Conservation (phyloP, 1,140 invertebrate species). For the Zaprionus capensis region DNA sequence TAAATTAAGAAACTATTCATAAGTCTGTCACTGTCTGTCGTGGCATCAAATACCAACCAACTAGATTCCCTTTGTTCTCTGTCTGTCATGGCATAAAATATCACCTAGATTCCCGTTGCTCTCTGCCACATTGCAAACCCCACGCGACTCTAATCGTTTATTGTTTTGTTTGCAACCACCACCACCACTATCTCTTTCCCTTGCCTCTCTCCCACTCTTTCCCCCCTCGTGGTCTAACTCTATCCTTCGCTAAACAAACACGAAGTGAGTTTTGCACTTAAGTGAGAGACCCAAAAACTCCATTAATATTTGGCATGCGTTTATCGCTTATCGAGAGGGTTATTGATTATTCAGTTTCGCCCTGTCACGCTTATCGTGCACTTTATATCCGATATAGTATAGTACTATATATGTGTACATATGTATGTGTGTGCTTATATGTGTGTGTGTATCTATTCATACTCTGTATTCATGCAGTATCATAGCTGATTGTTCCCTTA, state of each 20-base stretch:
- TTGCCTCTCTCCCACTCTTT: not conserved
- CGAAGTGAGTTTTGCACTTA: not conserved
- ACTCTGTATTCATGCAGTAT: slow-evolving; percentile 20
- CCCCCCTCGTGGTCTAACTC: not conserved
- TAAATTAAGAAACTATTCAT: not conserved
- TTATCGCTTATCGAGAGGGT: slow-evolving; percentile 18
- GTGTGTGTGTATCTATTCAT: not conserved
- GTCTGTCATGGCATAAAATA: too few species aligned
- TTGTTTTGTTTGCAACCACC: not conserved
- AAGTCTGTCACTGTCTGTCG: not conserved
- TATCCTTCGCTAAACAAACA: not conserved
- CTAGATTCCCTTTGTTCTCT: too few species aligned
- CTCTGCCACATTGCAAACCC: too few species aligned
- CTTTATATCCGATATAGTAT: slow-evolving; percentile 12
- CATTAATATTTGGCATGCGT: slow-evolving; percentile 9
- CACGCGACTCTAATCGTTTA: not conserved
- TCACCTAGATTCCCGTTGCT: too few species aligned
- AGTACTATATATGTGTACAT: not conserved
- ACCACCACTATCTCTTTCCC: not conserved
- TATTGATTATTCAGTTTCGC: slow-evolving; percentile 19
- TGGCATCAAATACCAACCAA: too few species aligned
- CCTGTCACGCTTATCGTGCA: slow-evolving; percentile 39
- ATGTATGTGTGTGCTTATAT: not conserved
- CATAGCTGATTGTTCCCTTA: slow-evolving; percentile 42
- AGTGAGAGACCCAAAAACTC: not conserved